A percentile compares a stretch with the other conserved stretches of the same genome.
Evolutionary conservation across 2,797 vertebrate species (phyloP).

Genomic region (Geotrypetes seraphini): DNA sequence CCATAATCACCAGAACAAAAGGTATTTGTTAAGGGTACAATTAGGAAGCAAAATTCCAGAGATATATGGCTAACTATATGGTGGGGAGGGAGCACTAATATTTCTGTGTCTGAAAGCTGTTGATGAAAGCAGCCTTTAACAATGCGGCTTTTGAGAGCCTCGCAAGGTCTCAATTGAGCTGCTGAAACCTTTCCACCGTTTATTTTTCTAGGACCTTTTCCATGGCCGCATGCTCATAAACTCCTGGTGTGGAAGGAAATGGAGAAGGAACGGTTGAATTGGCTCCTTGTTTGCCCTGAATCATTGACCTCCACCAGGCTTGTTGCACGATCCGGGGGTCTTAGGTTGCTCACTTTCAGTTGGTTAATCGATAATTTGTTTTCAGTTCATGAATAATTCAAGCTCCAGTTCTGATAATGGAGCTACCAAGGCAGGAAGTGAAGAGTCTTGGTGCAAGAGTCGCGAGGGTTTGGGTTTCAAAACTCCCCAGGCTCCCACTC

Average conservation of each 20-base stretch:
- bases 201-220: conserved; percentile 63
- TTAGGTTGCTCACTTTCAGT: conserved; percentile 5
- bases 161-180: conserved; percentile 41
- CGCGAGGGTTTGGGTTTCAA: background rate
- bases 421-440: background rate
- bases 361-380: conserved; percentile 3
- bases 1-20: conserved; percentile 11
- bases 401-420: conserved; percentile 4
- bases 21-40: conserved; percentile 12
- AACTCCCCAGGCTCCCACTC: conserved; percentile 1
- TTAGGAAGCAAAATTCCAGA: conserved; percentile 19
- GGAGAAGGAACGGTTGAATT: conserved; percentile 41
- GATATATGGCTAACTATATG: conserved; percentile 5
- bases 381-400: conserved; percentile 10
- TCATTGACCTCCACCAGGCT: conserved; percentile 7
- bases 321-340: conserved; percentile 1
- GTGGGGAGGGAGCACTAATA: conserved; percentile 13
- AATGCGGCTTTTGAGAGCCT: conserved; percentile 36
- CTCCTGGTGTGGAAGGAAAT: conserved; percentile 43
- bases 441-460: background rate
- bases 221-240: conserved; percentile 46
- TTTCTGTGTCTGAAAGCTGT: conserved; percentile 15
- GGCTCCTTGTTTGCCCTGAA: conserved; percentile 34
- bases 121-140: conserved; percentile 28
- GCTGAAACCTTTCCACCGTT: conserved; percentile 51